Base-by-base conservation (phyloP, 2,888 invertebrate species). In the Hesperia comma region DNA sequence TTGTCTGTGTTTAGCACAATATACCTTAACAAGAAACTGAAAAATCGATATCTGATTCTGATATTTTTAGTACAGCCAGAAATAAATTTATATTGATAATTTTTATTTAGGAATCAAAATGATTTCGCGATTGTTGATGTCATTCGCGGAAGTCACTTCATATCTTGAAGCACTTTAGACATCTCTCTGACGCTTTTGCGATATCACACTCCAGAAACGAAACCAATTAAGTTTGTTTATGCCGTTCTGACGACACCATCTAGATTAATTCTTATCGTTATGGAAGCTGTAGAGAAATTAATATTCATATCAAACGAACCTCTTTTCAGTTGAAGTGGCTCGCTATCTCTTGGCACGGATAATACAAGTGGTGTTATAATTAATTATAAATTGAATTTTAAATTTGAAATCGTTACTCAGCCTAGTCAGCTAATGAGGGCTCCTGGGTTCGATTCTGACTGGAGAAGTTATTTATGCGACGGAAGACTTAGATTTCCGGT, bases 161-260 rank as follows among this genome's bases (percentile, higher is more conserved):
- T 7, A 17, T 17, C 6, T 14, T 46, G 46, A 46, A 17, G 46
- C 37, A 37, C 51, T 49, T 37, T 63, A 49, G 49, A 19, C 19
- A 19, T 26, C 51, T 26, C 51, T 26, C 51, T 51, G 51, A 51
- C 1, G 51, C 49, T 55, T 58, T 33, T 32, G 14, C 26, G 12
- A 37, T 43, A 58, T 10, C 14, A 14, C 43, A 19, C 37, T 53
- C 51, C 51, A 60, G 21, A 53, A n/a, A 51, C n/a, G 53, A 53
- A 66, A 54, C 37, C 66, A 54, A 66, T 60, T 60, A 54, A 66
- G 46, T 43, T 54, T 58, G 57, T 51, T 12, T 41, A 51, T 60
- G 57, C n/a, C 51, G 57, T 33, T 21, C 66, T 54, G 41, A 21
- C 60, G 58, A 54, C 53, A 54, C 54, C 43, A 26, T 21, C 64